Evolutionary conservation across 2,888 invertebrate species (phyloP).

Genomic region (Morpho achilles): DNA sequence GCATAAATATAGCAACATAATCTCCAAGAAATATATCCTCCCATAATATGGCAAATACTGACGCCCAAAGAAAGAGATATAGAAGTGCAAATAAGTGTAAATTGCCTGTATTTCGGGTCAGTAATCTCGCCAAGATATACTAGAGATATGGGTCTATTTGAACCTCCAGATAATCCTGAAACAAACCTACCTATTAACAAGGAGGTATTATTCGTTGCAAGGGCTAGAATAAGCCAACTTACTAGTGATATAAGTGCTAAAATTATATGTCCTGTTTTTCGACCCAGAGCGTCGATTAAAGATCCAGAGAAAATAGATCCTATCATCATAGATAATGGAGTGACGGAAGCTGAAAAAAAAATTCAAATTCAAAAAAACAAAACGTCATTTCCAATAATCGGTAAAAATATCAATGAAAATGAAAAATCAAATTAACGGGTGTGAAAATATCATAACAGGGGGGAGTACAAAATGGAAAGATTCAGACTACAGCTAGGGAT

Average conservation of each 20-base stretch:
- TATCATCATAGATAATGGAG: conserved; percentile 43
- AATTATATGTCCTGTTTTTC: conserved; percentile 41
- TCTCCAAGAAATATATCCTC: conserved; percentile 43
- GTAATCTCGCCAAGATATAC: conserved; percentile 50
- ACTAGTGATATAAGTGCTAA: conserved; percentile 38
- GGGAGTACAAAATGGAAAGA: too few relatives aligned
- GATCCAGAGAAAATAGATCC: conserved; percentile 45
- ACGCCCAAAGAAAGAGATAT: conserved; percentile 38
- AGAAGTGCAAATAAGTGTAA: conserved; percentile 38
- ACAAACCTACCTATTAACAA: conserved; percentile 45
- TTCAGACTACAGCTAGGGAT: too few relatives aligned
- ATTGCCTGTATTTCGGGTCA: conserved; percentile 45
- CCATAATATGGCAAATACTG: conserved; percentile 40
- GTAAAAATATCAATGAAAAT: too few relatives aligned
- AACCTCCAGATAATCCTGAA: conserved; percentile 42
- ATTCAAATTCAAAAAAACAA: too few relatives aligned
- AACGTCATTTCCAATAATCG: too few relatives aligned
- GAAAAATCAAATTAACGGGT: too few relatives aligned
- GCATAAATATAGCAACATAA: conserved; percentile 36
- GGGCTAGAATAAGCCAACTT: conserved; percentile 44
- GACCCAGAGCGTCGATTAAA: conserved; percentile 44
- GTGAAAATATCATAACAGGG: too few relatives aligned
- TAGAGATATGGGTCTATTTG: conserved; percentile 38
- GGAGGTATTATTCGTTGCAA: conserved; percentile 33
- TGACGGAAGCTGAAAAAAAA: conserved; percentile 41